Base-by-base conservation (phyloP, 2,888 invertebrate genomes). In the Galeopsomyia nigrocyanea region DNA sequence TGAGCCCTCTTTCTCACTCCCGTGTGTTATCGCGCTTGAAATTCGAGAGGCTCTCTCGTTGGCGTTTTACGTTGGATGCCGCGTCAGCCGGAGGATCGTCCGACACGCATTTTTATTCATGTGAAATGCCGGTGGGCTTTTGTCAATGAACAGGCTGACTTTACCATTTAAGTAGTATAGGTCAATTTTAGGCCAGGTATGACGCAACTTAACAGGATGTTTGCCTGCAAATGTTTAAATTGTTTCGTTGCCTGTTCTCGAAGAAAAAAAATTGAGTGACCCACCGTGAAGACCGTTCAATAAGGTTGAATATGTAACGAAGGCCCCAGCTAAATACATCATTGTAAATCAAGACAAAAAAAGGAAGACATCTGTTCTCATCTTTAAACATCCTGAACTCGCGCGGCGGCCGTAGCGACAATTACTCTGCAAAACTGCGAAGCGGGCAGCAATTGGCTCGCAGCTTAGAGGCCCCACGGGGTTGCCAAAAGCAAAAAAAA, bases 371-470 rank as follows among this genome's bases (percentile, higher is more conserved):
- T 50, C 58, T 39, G 58, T 17, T 10, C 56, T 49, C 31, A 26
- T 46, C 56, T 57, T 53, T 31, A 13, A 19, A 3, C 16, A 22
- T 47, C 21, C 16, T 14, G 10, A 14, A 21, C 14, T 7, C 3
- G 13, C 31, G 5, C 21, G 13, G 50, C 53, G n/a, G n/a, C n/a
- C n/a, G n/a, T n/a, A n/a, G 57, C 60, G 60, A 70, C 64, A 70
- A 65, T 65, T 69, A 69, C 64, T n/a, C 53, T 56, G 31, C 47
- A 62, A 55, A 57, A 57, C 63, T 62, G 49, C 13, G 61, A 69
- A 39, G 63, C n/a, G 46, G 39, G n/a, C 61, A 55, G 46, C 69
- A 63, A 69, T 69, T 57, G 69, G n/a, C 61, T 53, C 16, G 5
- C 26, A 57, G 69, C 69, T 69, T 69, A 60, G 68, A 14, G 39